Base-by-base conservation (phyloP, 2,888 invertebrate genomes). In the Caprella mutica region DNA sequence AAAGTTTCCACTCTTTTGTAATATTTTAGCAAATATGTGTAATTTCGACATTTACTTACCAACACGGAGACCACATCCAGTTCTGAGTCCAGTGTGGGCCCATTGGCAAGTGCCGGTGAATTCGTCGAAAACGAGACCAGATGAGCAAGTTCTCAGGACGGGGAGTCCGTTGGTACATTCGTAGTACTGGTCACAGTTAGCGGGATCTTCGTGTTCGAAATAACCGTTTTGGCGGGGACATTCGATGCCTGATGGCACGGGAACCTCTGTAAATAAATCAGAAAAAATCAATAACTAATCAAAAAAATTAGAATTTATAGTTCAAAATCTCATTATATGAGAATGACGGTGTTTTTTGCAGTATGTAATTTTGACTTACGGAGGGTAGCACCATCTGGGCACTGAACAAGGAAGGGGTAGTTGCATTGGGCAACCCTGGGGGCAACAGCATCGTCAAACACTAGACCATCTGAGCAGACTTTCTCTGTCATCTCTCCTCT, bases 141-240 rank as follows among this genome's bases (percentile, higher is more conserved):
- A 40, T 26, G 57, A 17, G 52, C 65, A 65, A 5, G 27, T 33
- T 5, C 52, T 46, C n/a, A 29, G 26, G 27, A 54, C 54, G 21
- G 58, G 33, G 33, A 35, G 24, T 19, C 58, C 58, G 30, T 53
- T 46, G 26, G 53, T 59, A 59, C 66, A 66, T 29, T 55, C 54
- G 55, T 65, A 61, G 59, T 65, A 66, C 40, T 53, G 85, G 71
- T 86, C 86, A 70, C 91, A 91, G 67, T 84, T 80, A 39, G 80
- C 80, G 0, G 77, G 72, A 61, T 88, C 83, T 69, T 85, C 84
- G 72, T 90, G 89, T 0, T 84, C 82, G 74, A 90, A 91, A 75
- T 90, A 89, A 6, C 91, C 91, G 71, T 91, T 83, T 71, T 81
- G 82, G 52, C 90, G 80, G 0, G 81, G 84, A 70, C 91, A 91